Base-by-base conservation (phyloP, 2,888 invertebrate genomes). In the Chelonus formosanus region DNA sequence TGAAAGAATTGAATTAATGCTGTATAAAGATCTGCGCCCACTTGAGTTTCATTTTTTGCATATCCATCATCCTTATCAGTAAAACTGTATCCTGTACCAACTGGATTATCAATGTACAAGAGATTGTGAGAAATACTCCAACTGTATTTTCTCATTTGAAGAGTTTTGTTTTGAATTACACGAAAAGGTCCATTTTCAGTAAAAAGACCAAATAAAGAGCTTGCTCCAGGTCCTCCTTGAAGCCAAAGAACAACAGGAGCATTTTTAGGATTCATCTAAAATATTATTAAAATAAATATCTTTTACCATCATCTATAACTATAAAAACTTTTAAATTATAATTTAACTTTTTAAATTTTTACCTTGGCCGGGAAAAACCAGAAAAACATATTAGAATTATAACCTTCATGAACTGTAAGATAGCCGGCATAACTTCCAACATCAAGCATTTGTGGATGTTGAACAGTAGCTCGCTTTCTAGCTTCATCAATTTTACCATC, bases 91-190 rank as follows among this genome's bases (percentile, higher is more conserved):
- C 97, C 97, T 3, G 95, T 92, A 2, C 96, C 95, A 0, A 94
- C 97, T 0, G 97, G 97, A 83, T 95, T 97, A 82, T 97, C 97
- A 64, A 97, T 92, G 81, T 94, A 97, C 63, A 97, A 88, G 50
- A 97, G 84, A 74, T 92, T 90, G 81, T 94, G 93, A 6, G 89
- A 89, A 48, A 88, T 84, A 63, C 90, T 91, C 97, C 97, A 97
- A 5, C 92, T 89, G 74, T 91, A 91, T 74, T 92, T 88, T 48
- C 94, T 88, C 70, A 88, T 85, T 71, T 86, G 85, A 59, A 91
- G 82, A 74, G 80, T 82, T 79, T 85, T 78, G 50, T 83, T 83
- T 5, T 73, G 73, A 57, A 87, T 87, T 0, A 91, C 86, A 57
- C 81, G 76, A 72, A 91, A 89, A 0, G 96, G 96, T 0, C 97